Base-by-base conservation (phyloP, 2,888 invertebrate species). In the Pterostichus niger region DNA sequence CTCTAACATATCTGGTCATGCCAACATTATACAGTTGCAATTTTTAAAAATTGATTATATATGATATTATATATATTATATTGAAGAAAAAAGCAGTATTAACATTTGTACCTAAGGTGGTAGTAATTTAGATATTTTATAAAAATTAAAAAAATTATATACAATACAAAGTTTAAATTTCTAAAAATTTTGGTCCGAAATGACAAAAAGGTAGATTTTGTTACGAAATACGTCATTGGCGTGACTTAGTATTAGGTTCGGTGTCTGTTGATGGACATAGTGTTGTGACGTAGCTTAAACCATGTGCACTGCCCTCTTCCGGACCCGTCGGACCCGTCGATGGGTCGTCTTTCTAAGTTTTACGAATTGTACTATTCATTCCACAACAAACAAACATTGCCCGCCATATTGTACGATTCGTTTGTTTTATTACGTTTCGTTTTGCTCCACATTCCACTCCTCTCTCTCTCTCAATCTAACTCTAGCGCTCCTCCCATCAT, bases 51-150 rank as follows among this genome's bases (percentile, higher is more conserved):
- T 76, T 82, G 73, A 81, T 81, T 81, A 81, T 81, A 81, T 81
- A 81, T 81, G 56, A 82, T 81, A 81, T 80, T 81, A 81, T 82
- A 81, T 82, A 75, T 75, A 82, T 82, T 83, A 84, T 78, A 84
- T 84, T 83, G 76, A 64, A 64, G 64, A 82, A 88, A 87, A 87
- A 86, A 88, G 87, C 90, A 90, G 90, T 90, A 90, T 90, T 90
- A 90, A 89, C 88, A 90, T 89, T 89, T 89, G 89, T 89, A 89
- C 89, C 89, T 89, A 89, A 89, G 68, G 83, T 83, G 77, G 89
- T 89, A 89, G 89, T 88, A 88, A 86, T 89, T 89, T 89, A 89
- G 89, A 89, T 88, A 89, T 89, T 89, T 89, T 89, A 88, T 89
- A 89, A 89, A 86, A 86, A 85, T 86, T 83, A 84, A 76, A 83